Percentiles rank a stretch among this genome's conserved stretches.
Evolutionary conservation across 92 coral and sea anemone genomes (phyloP).

Genomic region (Epizoanthus stellaris): DNA sequence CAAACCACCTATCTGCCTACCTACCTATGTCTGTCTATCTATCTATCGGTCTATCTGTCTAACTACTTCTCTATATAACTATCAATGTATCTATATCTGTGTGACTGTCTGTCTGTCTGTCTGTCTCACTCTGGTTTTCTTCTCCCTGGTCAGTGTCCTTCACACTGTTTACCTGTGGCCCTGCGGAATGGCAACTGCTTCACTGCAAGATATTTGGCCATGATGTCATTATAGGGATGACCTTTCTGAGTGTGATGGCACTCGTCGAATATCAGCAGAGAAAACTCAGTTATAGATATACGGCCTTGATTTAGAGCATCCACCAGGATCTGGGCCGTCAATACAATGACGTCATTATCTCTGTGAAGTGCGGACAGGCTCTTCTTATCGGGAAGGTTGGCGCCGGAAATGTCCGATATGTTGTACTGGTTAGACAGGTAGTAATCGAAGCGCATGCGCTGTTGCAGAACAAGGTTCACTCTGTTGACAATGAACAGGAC

Average conservation of each 20-base stretch:
- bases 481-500: conserved; percentile 86
- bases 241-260: too few species aligned
- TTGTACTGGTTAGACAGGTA: conserved; percentile 56
- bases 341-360: conserved; percentile 72
- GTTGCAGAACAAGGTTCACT: conserved; percentile 86
- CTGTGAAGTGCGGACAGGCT: conserved; percentile 34
- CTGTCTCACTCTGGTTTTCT: too few species aligned
- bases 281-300: too few species aligned
- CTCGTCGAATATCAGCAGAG: too few species aligned
- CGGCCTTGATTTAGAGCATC: neutral
- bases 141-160: too few species aligned
- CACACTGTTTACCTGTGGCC: too few species aligned
- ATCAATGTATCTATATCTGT: neutral
- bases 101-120: too few species aligned
- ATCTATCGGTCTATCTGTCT: neutral
- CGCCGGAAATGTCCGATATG: conserved; percentile 79
- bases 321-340: conserved; percentile 87
- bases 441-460: conserved; percentile 75
- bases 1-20: neutral
- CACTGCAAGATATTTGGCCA: too few species aligned
- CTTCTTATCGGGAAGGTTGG: conserved; percentile 66
- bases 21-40: neutral
- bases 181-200: too few species aligned
- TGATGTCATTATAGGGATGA: too few species aligned
- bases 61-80: neutral